Conservation (phyloP, 2,113 vertebrate genomes). For the Eurystomus gularis region DNA sequence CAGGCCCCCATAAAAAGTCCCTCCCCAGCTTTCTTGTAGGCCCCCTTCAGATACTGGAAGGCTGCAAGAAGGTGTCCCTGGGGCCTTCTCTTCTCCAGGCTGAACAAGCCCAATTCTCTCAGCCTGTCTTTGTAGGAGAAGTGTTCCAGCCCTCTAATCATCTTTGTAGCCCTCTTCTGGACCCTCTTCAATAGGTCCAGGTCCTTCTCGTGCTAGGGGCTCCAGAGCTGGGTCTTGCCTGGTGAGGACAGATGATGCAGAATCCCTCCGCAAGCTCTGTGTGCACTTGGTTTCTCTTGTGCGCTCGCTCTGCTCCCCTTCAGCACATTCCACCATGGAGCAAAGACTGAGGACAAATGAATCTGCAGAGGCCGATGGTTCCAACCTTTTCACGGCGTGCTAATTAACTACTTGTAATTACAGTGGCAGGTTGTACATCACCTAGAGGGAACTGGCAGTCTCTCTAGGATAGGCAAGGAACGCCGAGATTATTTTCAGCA, state of each 20-base stretch:
- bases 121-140: no score
- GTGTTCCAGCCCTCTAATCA: no score
- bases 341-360: background rate
- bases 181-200: no score
- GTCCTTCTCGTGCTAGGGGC: no score
- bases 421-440: background rate
- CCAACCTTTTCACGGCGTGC: background rate
- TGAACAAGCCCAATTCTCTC: no score
- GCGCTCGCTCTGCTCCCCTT: background rate
- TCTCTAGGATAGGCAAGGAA: background rate
- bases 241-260: background rate
- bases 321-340: background rate
- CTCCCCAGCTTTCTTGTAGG: no score
- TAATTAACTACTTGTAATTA: background rate
- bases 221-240: background rate
- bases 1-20: no score
- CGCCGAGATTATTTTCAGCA: background rate
- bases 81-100: no score
- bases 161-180: no score
- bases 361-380: background rate
- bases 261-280: background rate
- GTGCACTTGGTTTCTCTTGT: background rate
- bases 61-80: no score
- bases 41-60: no score
- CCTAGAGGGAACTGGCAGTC: background rate